Evolutionary conservation across 2,888 invertebrate species (phyloP).

Genomic region (Synanthedon andrenaeformis): DNA sequence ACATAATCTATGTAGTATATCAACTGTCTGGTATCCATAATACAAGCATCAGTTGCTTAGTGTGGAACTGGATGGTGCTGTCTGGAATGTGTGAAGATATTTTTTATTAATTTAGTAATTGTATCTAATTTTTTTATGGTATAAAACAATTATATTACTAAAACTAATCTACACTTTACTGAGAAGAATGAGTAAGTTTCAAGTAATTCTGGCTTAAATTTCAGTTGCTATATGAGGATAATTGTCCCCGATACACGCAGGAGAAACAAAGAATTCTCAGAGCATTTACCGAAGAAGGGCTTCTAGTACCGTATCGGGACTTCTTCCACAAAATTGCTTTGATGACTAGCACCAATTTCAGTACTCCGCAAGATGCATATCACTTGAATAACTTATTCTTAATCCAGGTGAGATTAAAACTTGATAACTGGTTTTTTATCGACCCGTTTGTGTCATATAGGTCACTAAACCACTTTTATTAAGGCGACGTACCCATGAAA

Average conservation of each 20-base stretch:
- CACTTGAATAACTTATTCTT: conserved; percentile 56
- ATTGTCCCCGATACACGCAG: conserved; percentile 55
- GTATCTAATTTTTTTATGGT: no score
- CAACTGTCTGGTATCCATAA: no score
- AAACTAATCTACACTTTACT: no score
- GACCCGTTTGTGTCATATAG: background rate
- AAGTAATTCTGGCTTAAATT: conserved; percentile 9
- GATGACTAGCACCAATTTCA: conserved; percentile 60
- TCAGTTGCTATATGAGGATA: conserved; percentile 58
- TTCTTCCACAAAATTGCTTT: conserved; percentile 55
- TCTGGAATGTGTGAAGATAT: no score
- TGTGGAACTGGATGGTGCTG: no score
- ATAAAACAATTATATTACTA: no score
- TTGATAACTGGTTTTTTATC: background rate
- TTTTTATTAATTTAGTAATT: no score
- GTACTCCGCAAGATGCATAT: conserved; percentile 58
- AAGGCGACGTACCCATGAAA: no score
- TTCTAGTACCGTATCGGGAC: conserved; percentile 50
- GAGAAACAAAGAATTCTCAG: conserved; percentile 53
- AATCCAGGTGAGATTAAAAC: conserved; percentile 41
- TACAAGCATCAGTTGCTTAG: no score
- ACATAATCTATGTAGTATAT: no score
- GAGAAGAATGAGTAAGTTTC: no score
- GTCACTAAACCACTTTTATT: no score
- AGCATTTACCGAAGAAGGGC: conserved; percentile 49